Conservation (phyloP, 2,797 vertebrate genomes). For the Danio tinwini region DNA sequence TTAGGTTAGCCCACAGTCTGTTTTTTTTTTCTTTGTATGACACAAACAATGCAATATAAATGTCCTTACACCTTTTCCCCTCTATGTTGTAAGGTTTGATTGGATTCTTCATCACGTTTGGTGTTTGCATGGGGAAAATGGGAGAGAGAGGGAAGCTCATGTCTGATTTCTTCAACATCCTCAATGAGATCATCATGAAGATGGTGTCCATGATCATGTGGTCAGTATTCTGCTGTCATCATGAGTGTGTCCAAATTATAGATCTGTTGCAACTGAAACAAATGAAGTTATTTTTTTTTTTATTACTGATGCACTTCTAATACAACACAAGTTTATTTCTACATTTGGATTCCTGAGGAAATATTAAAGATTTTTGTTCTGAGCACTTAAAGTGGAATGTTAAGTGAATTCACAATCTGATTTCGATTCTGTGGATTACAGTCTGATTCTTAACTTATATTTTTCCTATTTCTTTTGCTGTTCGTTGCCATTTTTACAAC, state of each 20-base stretch:
- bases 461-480: too few species aligned
- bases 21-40: not conserved
- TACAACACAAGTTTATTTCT: not conserved
- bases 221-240: constrained; percentile 69
- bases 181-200: constrained; percentile 89
- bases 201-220: constrained; percentile 89
- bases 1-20: constrained; percentile 74
- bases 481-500: too few species aligned
- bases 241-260: too few species aligned
- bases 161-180: constrained; percentile 87
- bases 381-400: too few species aligned
- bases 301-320: not conserved
- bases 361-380: too few species aligned
- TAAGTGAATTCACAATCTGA: too few species aligned
- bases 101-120: constrained; percentile 89
- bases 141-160: constrained; percentile 83
- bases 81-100: constrained; percentile 77
- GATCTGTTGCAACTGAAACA: not conserved
- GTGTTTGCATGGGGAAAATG: constrained; percentile 86
- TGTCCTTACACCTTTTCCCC: not conserved
- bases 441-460: too few species aligned
- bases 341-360: not conserved
- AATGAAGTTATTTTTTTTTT: not conserved
- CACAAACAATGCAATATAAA: not conserved
- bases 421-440: too few species aligned